These are phyloP conservation scores for Sinhomidia bicolor DNA, from an alignment of 2,888 invertebrate species.

Conservation along the genomic window DNA sequence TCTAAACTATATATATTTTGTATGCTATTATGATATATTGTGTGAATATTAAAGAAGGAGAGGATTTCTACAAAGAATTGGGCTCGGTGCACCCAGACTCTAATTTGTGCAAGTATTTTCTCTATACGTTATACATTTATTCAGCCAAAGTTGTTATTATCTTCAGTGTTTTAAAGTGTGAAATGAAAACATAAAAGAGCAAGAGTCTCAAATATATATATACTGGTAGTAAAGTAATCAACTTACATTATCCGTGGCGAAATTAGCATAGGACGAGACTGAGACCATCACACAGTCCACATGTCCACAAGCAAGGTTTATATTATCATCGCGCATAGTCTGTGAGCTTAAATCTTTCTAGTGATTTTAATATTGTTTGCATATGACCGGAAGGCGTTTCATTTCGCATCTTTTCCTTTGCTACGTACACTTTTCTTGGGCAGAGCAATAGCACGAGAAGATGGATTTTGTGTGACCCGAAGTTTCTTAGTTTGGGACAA, in stretches of 20 bases:
- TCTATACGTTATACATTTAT: background rate
- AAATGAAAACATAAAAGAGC: constrained; percentile 26
- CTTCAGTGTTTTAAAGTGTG: constrained; percentile 11
- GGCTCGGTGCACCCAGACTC: background rate
- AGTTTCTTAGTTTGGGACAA: constrained; percentile 47
- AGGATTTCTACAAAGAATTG: background rate
- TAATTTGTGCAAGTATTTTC: background rate
- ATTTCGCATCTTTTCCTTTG: constrained; percentile 25
- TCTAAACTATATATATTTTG: background rate
- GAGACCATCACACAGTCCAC: background rate
- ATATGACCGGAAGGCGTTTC: constrained; percentile 70
- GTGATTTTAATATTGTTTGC: constrained; percentile 58
- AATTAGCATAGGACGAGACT: background rate
- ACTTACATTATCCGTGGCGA: background rate
- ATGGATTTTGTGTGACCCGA: constrained; percentile 51
- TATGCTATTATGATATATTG: too few relatives aligned
- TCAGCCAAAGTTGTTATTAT: background rate
- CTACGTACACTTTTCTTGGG: background rate
- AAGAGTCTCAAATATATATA: background rate
- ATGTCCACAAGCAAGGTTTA: too few relatives aligned
- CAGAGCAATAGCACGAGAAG: background rate
- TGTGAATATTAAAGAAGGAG: background rate
- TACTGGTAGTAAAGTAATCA: background rate
- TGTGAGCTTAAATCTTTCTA: background rate
- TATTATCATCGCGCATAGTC: background rate